Evolutionary conservation across 2,888 invertebrate species (phyloP), one percentile per base, ranked within the genome.

Genomic region (Boloria selene): DNA sequence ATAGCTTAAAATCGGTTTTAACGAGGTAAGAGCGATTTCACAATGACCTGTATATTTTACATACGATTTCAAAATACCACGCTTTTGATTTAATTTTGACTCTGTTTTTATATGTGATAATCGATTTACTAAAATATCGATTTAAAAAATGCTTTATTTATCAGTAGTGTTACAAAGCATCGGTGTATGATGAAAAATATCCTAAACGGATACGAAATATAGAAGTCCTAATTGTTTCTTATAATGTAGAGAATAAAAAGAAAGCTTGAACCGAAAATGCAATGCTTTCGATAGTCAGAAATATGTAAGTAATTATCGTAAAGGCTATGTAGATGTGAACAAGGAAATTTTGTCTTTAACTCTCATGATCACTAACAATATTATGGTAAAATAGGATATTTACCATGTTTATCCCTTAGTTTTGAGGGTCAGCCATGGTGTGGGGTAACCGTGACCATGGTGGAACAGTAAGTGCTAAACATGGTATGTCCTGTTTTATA

Each of bases 171-270:
- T 10, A 13, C 26, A 5, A 26, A 14, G 13, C 22, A 4, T 31
- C 47, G 59, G 59, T 59, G 59, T 59, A 49, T 49, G 49, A 49
- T 49, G 26, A 49, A 59, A 16, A 47, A 31, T 58, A 58, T 55
- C 17, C 13, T 22, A 47, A 38, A 38, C 7, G 16, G 47, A 26
- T 26, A 17, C 17, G 59, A 17, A 26, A 13, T 47, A 16, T 58
- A 47, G 26, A 16, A 49, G 13, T 58, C 16, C 4, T 47, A 7
- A 14, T 45, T 26, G 16, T 56, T 56, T 56, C 55, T 56, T 45
- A n/a, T 44, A 56, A 44, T n/a, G 14, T 56, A 56, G 44, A 14
- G n/a, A n/a, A n/a, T 44, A 56, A 38, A 38, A 22, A 59, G 49
- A 13, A 59, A 59, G 31, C 47, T 49, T 49, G 47, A 17, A 59